Evolutionary conservation across 2,888 invertebrate species (phyloP).

Genomic region (Coenonympha glycerion): DNA sequence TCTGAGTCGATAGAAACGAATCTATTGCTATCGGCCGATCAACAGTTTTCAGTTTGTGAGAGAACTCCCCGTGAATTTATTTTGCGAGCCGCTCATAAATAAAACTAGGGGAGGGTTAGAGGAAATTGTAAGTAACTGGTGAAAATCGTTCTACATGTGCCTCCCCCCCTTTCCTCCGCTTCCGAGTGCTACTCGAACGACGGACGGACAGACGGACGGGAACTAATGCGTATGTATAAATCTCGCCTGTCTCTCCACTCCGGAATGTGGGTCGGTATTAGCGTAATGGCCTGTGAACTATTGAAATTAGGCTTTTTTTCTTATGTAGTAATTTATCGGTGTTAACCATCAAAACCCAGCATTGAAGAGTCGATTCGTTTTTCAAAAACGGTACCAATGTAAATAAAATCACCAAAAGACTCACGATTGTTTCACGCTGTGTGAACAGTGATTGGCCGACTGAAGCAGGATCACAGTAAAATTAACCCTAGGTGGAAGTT

Average conservation of each 20-base stretch:
- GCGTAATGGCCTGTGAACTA: conserved; percentile 23
- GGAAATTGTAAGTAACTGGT: conserved; percentile 60
- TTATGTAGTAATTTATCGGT: neutral
- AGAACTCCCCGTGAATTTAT: conserved; percentile 48
- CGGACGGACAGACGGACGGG: conserved; percentile 30
- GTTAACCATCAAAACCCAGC: neutral
- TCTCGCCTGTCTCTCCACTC: conserved; percentile 24
- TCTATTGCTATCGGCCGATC: neutral
- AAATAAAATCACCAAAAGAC: neutral
- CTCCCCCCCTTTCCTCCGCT: conserved; percentile 25
- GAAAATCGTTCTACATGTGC: conserved; percentile 32
- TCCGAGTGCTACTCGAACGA: conserved; percentile 31
- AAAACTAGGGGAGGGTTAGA: conserved; percentile 36
- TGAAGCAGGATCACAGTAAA: too few relatives aligned
- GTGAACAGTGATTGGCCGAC: too few relatives aligned
- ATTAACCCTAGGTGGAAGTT: too few relatives aligned
- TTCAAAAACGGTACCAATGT: neutral
- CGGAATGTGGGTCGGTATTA: conserved; percentile 18
- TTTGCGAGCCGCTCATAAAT: conserved; percentile 58
- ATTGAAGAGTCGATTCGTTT: too few relatives aligned
- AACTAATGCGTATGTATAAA: conserved; percentile 30
- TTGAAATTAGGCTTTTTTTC: conserved; percentile 19
- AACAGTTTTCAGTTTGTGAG: neutral
- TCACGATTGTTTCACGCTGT: too few relatives aligned
- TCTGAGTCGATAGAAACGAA: neutral